phyloP scores from a whole-genome alignment of 2,888 invertebrate species.

The Ophion ellenae region DNA sequence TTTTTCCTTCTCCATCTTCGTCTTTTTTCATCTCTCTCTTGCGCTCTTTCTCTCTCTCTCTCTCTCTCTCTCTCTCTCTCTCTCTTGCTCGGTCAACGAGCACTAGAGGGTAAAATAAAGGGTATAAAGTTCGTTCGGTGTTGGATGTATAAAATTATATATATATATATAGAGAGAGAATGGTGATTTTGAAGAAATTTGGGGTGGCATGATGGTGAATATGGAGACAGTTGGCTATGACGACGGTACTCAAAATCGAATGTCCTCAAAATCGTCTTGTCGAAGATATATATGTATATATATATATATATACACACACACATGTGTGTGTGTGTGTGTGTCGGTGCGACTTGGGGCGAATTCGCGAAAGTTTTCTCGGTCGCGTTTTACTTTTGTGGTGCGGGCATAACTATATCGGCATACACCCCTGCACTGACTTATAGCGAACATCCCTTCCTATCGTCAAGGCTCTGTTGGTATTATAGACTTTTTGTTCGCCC shows the following conservation, averaged over 20 bases:
- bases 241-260: neutral
- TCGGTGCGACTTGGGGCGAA: slow-evolving; percentile 21
- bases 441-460: slow-evolving; percentile 16
- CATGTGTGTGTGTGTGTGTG: neutral
- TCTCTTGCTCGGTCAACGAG: slow-evolving; percentile 44
- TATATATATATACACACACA: neutral
- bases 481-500: neutral
- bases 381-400: slow-evolving; percentile 53
- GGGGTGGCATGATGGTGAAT: neutral
- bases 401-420: slow-evolving; percentile 22
- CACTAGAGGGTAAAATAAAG: slow-evolving; percentile 50
- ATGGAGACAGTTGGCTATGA: neutral
- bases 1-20: neutral
- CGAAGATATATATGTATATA: neutral
- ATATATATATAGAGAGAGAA: neutral
- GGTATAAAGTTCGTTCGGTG: slow-evolving; percentile 55
- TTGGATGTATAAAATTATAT: slow-evolving; percentile 14
- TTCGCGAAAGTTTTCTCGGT: slow-evolving; percentile 56
- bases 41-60: neutral
- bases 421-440: slow-evolving; percentile 27
- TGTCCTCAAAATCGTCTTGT: neutral
- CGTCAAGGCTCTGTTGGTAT: slow-evolving; percentile 18
- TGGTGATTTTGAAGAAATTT: neutral
- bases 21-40: neutral
- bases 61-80: slow-evolving; percentile 38